These are phyloP conservation scores for Homarus americanus DNA, from an alignment of 1,140 invertebrate genomes.

Conservation along the genomic window DNA sequence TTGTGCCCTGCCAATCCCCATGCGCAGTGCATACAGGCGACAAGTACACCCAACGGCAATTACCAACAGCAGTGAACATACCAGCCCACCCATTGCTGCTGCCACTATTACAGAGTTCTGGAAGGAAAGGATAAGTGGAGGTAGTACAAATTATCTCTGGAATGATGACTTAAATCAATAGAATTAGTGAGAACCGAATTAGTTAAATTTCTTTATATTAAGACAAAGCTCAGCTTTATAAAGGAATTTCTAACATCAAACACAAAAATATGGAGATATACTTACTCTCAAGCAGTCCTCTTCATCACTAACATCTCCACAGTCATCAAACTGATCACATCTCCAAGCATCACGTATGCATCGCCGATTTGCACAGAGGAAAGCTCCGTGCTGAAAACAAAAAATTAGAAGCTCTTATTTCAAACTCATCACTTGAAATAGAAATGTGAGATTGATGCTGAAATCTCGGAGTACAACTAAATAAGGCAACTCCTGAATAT, in stretches of 20 bases:
- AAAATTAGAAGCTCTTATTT: background rate
- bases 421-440: too few relatives aligned
- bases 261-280: background rate
- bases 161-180: too few relatives aligned
- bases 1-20: slow-evolving; percentile 19
- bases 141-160: background rate
- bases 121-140: background rate
- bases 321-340: slow-evolving; percentile 55
- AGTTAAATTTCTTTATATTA: too few relatives aligned
- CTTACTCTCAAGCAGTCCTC: slow-evolving; percentile 56
- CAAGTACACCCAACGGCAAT: slow-evolving; percentile 55
- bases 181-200: too few relatives aligned
- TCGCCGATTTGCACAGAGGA: slow-evolving; percentile 46
- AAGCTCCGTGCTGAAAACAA: slow-evolving; percentile 48
- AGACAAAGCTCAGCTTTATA: too few relatives aligned
- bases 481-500: too few relatives aligned
- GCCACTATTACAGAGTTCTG: slow-evolving; percentile 60
- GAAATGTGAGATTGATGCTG: too few relatives aligned
- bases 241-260: background rate
- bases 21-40: slow-evolving; percentile 47
- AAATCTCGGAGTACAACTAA: too few relatives aligned
- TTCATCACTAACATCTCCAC: slow-evolving; percentile 58
- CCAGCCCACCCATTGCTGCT: slow-evolving; percentile 58
- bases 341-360: slow-evolving; percentile 46
- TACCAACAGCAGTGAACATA: slow-evolving; percentile 50